Percentiles rank a stretch among this genome's conserved stretches.
Conservation (phyloP, 2,797 vertebrate genomes). For the Anniella stebbinsi region DNA sequence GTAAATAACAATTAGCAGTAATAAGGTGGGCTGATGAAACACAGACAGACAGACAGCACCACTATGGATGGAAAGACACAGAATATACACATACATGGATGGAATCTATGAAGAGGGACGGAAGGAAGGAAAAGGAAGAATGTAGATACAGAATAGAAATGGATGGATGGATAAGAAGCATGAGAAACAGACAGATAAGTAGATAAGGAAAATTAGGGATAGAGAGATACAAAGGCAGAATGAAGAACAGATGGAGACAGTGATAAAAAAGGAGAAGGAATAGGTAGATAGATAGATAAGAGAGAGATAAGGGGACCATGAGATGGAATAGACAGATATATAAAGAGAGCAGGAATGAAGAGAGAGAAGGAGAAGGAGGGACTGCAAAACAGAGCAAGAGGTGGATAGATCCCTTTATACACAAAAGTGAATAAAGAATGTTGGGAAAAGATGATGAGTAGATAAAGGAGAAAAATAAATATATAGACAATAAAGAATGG, state of each 20-base stretch:
- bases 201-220: background rate
- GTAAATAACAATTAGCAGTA: constrained; percentile 20
- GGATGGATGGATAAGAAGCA: background rate
- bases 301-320: background rate
- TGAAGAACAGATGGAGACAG: background rate
- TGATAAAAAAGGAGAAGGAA: background rate
- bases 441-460: background rate
- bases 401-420: background rate
- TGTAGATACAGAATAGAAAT: background rate
- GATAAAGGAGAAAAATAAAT: background rate
- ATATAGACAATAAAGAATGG: background rate
- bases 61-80: too few relatives aligned
- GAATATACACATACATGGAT: too few relatives aligned
- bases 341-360: background rate
- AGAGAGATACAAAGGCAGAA: background rate
- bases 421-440: background rate
- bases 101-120: too few relatives aligned
- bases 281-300: background rate
- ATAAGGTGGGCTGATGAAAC: constrained; percentile 6
- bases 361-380: background rate
- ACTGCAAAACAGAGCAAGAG: background rate
- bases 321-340: background rate
- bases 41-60: background rate
- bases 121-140: background rate
- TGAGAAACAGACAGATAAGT: background rate